Conservation (phyloP, 1,140 invertebrate species). For the Drosophila tropicalis region DNA sequence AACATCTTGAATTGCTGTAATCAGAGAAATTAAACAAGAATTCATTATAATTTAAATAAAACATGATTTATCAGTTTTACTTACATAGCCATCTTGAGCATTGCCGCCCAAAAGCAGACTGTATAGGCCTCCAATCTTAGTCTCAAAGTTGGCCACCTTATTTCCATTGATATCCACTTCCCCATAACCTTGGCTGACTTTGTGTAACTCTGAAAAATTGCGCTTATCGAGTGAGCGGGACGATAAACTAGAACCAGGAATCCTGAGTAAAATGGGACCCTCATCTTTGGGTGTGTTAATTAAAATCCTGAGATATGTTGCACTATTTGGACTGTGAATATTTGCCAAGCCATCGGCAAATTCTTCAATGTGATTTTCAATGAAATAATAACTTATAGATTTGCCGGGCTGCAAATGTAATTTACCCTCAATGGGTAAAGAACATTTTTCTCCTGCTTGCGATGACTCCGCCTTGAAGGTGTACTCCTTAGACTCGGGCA, state of each 20-base stretch:
- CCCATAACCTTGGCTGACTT: constrained; percentile 83
- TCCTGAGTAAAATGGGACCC: constrained; percentile 40
- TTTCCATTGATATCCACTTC: constrained; percentile 76
- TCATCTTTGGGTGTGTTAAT: constrained; percentile 55
- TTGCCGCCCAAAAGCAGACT: constrained; percentile 84
- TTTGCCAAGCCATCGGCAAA: constrained; percentile 64
- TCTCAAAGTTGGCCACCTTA: constrained; percentile 61
- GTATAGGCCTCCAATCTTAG: constrained; percentile 86
- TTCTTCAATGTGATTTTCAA: constrained; percentile 37
- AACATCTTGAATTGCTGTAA: constrained; percentile 32
- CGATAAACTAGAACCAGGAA: not conserved
- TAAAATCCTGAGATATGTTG: constrained; percentile 49
- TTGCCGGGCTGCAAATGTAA: constrained; percentile 61
- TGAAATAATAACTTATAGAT: constrained; percentile 83
- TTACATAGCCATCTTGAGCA: constrained; percentile 85
- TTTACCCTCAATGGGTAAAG: constrained; percentile 34
- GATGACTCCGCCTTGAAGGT: constrained; percentile 32
- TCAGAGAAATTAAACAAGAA: not conserved
- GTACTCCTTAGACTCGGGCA: constrained; percentile 29
- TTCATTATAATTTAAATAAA: constrained; percentile 51
- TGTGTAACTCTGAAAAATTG: constrained; percentile 76
- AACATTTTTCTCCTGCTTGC: constrained; percentile 29
- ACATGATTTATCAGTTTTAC: not conserved
- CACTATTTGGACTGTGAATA: constrained; percentile 14
- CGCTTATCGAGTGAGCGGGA: constrained; percentile 11